Conservation (phyloP, 2,113 vertebrate genomes). For the Hippoglossus stenolepis region DNA sequence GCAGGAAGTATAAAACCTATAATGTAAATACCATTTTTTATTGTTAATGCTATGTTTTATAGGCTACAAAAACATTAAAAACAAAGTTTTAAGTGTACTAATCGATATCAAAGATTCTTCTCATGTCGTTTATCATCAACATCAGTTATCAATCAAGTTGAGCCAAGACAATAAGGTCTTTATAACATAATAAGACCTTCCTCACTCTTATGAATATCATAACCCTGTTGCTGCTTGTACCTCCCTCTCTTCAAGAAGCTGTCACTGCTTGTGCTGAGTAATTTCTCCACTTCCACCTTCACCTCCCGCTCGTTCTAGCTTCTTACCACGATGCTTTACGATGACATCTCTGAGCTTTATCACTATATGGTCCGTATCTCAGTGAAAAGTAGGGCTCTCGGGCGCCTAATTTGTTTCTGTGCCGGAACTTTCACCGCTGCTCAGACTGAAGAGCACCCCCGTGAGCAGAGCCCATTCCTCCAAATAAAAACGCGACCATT, state of each 20-base stretch:
- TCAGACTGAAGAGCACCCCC: not conserved
- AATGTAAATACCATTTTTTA: too few species aligned
- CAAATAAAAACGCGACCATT: not conserved
- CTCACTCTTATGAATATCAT: too few species aligned
- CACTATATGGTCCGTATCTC: not conserved
- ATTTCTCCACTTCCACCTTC: slow-evolving; percentile 13
- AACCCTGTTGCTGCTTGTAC: not conserved
- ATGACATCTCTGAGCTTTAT: not conserved
- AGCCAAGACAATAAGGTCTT: too few species aligned
- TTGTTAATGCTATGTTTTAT: too few species aligned
- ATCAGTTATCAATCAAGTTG: not conserved
- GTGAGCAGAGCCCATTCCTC: too few species aligned
- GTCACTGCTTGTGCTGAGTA: slow-evolving; percentile 17
- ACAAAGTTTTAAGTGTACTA: not conserved
- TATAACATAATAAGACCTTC: too few species aligned
- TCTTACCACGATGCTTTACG: slow-evolving; percentile 8
- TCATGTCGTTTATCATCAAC: not conserved
- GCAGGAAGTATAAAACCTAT: too few species aligned
- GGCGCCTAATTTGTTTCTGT: not conserved
- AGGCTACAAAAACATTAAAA: too few species aligned
- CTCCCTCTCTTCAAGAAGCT: not conserved
- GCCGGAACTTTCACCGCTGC: not conserved
- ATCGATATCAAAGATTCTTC: not conserved
- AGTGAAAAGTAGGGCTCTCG: not conserved
- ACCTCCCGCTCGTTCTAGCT: not conserved